Conservation (phyloP, 1,140 invertebrate genomes). For the Cydia splendana region DNA sequence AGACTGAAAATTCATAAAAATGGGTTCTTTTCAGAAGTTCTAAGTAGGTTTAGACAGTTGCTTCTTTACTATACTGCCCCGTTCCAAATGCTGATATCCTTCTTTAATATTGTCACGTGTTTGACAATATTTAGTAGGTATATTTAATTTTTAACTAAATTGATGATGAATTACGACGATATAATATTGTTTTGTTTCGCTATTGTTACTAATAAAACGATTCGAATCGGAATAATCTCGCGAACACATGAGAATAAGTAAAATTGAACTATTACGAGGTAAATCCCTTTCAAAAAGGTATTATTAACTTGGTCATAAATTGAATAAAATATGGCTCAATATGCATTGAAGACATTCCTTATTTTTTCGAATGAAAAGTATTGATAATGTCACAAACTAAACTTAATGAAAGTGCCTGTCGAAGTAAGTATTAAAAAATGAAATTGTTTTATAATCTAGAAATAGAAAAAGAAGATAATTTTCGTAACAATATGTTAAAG, state of each 20-base stretch:
- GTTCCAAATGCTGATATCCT: not conserved
- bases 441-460: not conserved
- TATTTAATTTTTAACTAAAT: not conserved
- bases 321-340: not conserved
- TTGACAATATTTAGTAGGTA: not conserved
- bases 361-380: conserved; percentile 22
- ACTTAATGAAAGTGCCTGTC: conserved; percentile 4
- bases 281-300: too few species aligned
- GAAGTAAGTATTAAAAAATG: not conserved
- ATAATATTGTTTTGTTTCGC: not conserved
- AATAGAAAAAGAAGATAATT: not conserved
- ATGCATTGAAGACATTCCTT: conserved; percentile 3
- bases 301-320: not conserved
- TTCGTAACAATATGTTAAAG: not conserved
- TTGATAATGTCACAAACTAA: conserved; percentile 24
- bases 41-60: conserved; percentile 43
- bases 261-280: too few species aligned
- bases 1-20: not conserved
- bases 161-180: not conserved
- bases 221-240: too few species aligned
- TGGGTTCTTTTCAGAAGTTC: conserved; percentile 51
- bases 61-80: conserved; percentile 36
- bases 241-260: conserved; percentile 1
- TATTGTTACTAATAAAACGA: too few species aligned
- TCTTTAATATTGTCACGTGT: not conserved